Conservation (phyloP, 2,888 invertebrate species). For the Cepaea hortensis region DNA sequence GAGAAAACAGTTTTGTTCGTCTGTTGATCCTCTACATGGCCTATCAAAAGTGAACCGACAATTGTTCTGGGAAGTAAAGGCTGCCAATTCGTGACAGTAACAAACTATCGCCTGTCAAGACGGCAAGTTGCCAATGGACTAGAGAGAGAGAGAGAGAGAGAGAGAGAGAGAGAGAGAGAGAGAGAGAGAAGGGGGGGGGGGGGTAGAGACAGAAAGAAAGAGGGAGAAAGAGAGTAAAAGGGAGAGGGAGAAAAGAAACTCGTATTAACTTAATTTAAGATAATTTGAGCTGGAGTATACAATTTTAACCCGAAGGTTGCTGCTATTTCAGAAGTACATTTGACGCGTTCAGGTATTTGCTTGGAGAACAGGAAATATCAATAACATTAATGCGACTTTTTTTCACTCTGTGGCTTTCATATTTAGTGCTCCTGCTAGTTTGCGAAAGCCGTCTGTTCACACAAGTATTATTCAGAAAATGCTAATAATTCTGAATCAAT, state of each 20-base stretch:
- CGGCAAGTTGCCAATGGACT: too few species aligned
- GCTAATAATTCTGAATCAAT: too few species aligned
- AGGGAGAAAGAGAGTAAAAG: neutral
- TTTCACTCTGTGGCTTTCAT: neutral
- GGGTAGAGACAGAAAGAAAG: neutral
- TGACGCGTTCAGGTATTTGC: neutral
- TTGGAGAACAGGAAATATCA: neutral
- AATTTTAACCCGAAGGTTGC: neutral
- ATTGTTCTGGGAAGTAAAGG: too few species aligned
- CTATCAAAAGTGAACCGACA: too few species aligned
- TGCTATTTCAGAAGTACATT: neutral
- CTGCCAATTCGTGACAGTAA: too few species aligned
- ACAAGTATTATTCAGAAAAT: too few species aligned
- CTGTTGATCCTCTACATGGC: too few species aligned
- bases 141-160: neutral
- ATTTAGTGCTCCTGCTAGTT: too few species aligned
- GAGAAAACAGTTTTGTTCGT: too few species aligned
- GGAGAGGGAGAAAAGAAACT: neutral
- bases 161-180: neutral
- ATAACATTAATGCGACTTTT: neutral
- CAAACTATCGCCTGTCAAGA: too few species aligned
- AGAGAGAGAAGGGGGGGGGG: neutral
- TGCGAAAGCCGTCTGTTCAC: too few species aligned
- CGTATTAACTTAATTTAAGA: neutral
- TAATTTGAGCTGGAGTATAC: neutral